Conservation (phyloP, 2,113 vertebrate species). For the Osmerus mordax region DNA sequence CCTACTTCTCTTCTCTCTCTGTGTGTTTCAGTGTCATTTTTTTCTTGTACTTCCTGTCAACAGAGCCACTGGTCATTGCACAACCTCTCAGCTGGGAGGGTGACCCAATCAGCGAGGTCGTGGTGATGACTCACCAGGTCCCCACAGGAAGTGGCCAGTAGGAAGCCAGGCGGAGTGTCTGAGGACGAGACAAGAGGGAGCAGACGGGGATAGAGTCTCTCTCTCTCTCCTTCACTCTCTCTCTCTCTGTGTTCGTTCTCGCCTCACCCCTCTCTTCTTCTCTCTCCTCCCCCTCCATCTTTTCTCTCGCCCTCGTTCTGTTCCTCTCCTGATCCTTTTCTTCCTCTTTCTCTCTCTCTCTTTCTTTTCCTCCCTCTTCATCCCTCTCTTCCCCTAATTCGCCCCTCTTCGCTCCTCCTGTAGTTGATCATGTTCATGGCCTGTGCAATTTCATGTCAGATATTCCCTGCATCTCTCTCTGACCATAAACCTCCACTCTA, state of each 20-base stretch:
- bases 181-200: slow-evolving; percentile 16
- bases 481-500: slow-evolving; percentile 67
- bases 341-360: not conserved
- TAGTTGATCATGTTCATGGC: slow-evolving; percentile 65
- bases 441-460: slow-evolving; percentile 74
- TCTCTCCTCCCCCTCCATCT: slow-evolving; percentile 1
- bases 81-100: no score
- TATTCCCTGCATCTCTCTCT: slow-evolving; percentile 66
- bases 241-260: slow-evolving; percentile 1
- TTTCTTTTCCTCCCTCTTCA: not conserved
- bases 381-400: slow-evolving; percentile 30
- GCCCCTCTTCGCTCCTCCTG: slow-evolving; percentile 21
- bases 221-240: slow-evolving; percentile 3
- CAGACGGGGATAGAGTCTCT: slow-evolving; percentile 16
- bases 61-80: no score
- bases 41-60: no score
- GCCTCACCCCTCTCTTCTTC: not conserved
- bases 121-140: no score
- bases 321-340: slow-evolving; percentile 25
- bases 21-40: no score
- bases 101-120: no score
- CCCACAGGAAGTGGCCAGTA: not conserved
- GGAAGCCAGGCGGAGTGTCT: slow-evolving; percentile 15
- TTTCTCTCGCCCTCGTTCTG: not conserved
- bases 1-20: no score